Base-by-base conservation (phyloP, 2,113 vertebrate species). In the Motacilla tschutschensis region DNA sequence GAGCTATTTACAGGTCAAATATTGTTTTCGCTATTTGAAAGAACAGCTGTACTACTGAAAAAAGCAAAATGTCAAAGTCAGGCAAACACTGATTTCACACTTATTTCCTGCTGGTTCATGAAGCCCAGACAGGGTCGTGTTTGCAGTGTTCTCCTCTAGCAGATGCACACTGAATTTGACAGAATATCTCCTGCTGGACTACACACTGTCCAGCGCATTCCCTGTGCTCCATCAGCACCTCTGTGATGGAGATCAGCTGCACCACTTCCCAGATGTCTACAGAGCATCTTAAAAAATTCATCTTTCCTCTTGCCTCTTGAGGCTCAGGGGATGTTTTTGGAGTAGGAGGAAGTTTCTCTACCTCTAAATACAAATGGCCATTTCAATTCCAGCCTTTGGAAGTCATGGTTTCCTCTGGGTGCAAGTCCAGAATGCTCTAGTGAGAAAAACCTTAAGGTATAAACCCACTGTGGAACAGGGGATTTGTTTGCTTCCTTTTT, bases 171-270 rank as follows among this genome's bases (percentile, higher is more conserved):
- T 91, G 65, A 43, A 47, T n/a, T 80, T 75, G 70, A 74, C 35
- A 38, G 67, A 92, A 1, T n/a, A 47, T 36, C 60, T 93, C 65
- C 69, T 66, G 46, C 2, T 92, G 88, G 83, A 73, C 21, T 72
- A 1, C 14, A 10, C 8, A 0, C 8, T 75, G 54, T 33, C 70
- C 59, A 80, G 57, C 57, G 17, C 72, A 38, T 65, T 93, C 40
- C 83, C 65, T 78, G 41, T 6, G 3, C 59, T 76, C 46, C 54
- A 50, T 88, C 87, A 92, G 35, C 83, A 75, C 78, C 62, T 84
- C 33, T 53, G 36, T 67, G 89, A 83, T 51, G 75, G n/a, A 46
- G 51, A 77, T 88, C 93, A 95, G 89, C 92, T 93, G 93, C 78
- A 44, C 51, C 35, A 6, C 24, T 71, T 43, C 64, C 92, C 80